These are phyloP conservation scores for Barypeithes pellucidus DNA, from an alignment of 2,888 invertebrate species.

Conservation along the genomic window DNA sequence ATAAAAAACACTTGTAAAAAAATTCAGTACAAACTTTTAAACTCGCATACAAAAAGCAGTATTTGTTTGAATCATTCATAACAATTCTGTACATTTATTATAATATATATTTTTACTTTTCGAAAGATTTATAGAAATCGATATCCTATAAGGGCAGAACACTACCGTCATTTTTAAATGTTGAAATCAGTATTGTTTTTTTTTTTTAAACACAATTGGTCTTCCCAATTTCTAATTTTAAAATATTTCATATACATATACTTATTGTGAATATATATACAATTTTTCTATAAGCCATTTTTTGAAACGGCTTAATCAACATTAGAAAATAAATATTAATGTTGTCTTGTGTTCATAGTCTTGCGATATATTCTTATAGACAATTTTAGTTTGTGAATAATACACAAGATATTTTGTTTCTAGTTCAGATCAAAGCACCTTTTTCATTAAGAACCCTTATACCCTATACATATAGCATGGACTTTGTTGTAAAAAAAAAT, in stretches of 20 bases:
- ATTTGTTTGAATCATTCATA: conserved; percentile 46
- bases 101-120: conserved; percentile 18
- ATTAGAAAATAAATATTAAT: conserved; percentile 13
- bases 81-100: conserved; percentile 32
- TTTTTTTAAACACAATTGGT: conserved; percentile 1
- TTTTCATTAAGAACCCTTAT: conserved; percentile 42
- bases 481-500: neutral
- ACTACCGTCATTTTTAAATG: neutral
- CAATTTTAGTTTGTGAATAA: conserved; percentile 30
- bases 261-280: conserved; percentile 12
- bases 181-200: neutral
- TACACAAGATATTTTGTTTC: conserved; percentile 34
- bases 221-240: conserved; percentile 4
- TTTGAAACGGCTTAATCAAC: neutral
- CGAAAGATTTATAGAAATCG: conserved; percentile 12
- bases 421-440: conserved; percentile 55
- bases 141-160: conserved; percentile 6
- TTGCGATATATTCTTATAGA: conserved; percentile 29
- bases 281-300: neutral
- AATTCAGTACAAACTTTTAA: conserved; percentile 61
- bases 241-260: conserved; percentile 1
- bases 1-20: conserved; percentile 61
- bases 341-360: conserved; percentile 32
- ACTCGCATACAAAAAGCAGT: conserved; percentile 58
- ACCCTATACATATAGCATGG: conserved; percentile 12